Evolutionary conservation across 2,888 invertebrate genomes (phyloP).

Genomic region (Phaedon cochleariae): DNA sequence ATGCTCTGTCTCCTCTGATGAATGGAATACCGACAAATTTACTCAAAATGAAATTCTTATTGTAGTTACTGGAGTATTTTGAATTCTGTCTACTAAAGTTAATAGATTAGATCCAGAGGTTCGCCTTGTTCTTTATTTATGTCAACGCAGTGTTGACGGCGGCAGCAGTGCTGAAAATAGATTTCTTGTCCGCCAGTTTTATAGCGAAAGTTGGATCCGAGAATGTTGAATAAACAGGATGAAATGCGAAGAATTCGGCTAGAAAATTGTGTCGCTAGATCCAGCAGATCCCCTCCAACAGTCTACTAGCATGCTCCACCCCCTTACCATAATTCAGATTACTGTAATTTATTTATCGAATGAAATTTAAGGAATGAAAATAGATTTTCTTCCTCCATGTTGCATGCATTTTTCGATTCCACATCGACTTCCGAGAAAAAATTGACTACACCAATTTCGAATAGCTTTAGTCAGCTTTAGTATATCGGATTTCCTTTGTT

Average conservation of each 20-base stretch:
- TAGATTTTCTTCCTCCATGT: slow-evolving; percentile 21
- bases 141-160: neutral
- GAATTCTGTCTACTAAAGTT: too few species aligned
- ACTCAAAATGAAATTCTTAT: too few species aligned
- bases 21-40: too few species aligned
- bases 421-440: slow-evolving; percentile 10
- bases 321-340: slow-evolving; percentile 35
- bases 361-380: slow-evolving; percentile 27
- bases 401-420: neutral
- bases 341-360: slow-evolving; percentile 23
- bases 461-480: slow-evolving; percentile 15
- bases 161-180: neutral
- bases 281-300: slow-evolving; percentile 12
- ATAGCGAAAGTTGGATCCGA: neutral
- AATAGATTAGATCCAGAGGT: too few species aligned
- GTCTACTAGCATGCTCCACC: slow-evolving; percentile 37
- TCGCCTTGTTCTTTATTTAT: neutral
- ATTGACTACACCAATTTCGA: neutral
- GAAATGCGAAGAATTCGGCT: slow-evolving; percentile 40
- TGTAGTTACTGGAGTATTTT: too few species aligned
- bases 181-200: neutral
- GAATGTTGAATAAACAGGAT: neutral
- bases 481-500: slow-evolving; percentile 45
- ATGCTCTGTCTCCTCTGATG: too few species aligned
- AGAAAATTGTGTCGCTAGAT: slow-evolving; percentile 40